These are phyloP conservation scores for Trichopoda pennipes DNA, from an alignment of 2,888 invertebrate species.

Conservation along the genomic window DNA sequence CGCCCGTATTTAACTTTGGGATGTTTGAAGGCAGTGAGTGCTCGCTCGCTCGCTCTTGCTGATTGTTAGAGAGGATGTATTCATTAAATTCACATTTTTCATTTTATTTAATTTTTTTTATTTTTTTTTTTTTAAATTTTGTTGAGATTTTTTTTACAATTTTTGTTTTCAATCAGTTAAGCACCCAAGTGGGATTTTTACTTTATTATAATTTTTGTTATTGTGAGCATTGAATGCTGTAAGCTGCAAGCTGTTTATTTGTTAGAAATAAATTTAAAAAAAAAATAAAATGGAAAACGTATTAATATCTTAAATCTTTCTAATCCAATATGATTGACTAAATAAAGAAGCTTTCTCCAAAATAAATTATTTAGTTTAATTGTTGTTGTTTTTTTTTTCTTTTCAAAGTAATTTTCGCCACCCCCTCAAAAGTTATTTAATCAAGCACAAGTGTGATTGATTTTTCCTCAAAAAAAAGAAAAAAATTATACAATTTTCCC, in stretches of 20 bases:
- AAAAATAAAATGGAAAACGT: background rate
- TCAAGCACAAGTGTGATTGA: background rate
- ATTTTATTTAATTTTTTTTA: slow-evolving; percentile 35
- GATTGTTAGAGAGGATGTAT: slow-evolving; percentile 70
- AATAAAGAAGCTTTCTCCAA: no score
- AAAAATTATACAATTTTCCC: background rate
- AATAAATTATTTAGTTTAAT: no score
- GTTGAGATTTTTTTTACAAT: slow-evolving; percentile 8
- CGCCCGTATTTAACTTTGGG: background rate
- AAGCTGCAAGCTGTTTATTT: slow-evolving; percentile 32
- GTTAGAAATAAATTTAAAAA: background rate
- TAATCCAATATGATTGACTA: background rate
- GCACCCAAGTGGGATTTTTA: slow-evolving; percentile 60
- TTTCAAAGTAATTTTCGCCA: no score
- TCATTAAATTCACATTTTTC: slow-evolving; percentile 70
- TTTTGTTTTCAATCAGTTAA: slow-evolving; percentile 11
- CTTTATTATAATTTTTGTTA: slow-evolving; percentile 31
- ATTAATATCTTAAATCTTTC: slow-evolving; percentile 3
- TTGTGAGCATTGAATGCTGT: slow-evolving; percentile 22
- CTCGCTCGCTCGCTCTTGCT: no score
- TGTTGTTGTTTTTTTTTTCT: no score
- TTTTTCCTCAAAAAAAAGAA: no score
- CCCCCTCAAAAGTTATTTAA: no score
- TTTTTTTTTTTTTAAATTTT: slow-evolving; percentile 3
- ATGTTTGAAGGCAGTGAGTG: background rate